Conservation (phyloP, 2,888 invertebrate species). For the Pandemis cinnamomeana region DNA sequence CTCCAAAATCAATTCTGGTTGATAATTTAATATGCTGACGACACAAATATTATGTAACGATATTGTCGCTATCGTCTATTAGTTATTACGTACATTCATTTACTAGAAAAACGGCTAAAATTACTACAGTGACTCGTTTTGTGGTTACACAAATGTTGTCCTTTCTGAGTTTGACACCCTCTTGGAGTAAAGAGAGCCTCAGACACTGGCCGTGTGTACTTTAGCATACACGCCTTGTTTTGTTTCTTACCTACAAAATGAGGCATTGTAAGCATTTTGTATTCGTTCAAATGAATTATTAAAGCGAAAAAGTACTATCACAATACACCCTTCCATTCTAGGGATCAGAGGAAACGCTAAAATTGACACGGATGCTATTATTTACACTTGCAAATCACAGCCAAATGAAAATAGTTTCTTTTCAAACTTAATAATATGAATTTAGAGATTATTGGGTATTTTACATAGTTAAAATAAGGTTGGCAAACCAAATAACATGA, state of each 20-base stretch:
- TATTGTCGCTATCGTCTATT: not conserved
- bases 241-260: not conserved
- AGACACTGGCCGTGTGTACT: not conserved
- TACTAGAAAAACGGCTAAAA: not conserved
- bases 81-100: conserved; percentile 1
- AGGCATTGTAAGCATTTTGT: not conserved
- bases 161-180: not conserved
- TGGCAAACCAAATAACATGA: not conserved
- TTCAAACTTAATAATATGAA: not conserved
- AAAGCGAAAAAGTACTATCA: conserved; percentile 5
- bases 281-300: not conserved
- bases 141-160: not conserved
- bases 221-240: no score
- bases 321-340: not conserved
- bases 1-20: not conserved
- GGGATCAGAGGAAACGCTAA: not conserved
- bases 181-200: not conserved
- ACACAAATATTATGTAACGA: not conserved
- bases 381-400: conserved; percentile 8
- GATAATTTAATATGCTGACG: not conserved
- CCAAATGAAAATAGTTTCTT: not conserved
- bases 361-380: conserved; percentile 3
- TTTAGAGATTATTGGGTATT: not conserved
- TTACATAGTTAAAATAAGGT: not conserved
- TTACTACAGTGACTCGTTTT: not conserved